Percentiles rank a stretch among this genome's conserved stretches.
Conservation (phyloP, 2,797 vertebrate species). For the Oryzias sinensis region DNA sequence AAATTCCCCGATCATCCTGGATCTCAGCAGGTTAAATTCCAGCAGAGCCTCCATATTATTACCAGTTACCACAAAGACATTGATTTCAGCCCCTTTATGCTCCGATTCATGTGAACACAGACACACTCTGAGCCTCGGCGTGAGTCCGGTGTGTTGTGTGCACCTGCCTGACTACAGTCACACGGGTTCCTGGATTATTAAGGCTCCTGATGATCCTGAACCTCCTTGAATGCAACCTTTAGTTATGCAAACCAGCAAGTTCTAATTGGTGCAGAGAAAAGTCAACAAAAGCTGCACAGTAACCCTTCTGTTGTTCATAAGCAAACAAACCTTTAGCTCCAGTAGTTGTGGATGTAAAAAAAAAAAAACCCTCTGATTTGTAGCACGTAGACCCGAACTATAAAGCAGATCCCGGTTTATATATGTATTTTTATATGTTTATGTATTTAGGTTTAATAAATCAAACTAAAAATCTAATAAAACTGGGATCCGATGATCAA, state of each 20-base stretch:
- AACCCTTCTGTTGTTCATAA: background rate
- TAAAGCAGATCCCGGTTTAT: too few species aligned
- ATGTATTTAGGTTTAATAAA: too few species aligned
- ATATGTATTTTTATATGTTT: too few species aligned
- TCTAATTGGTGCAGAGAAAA: background rate
- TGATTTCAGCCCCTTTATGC: background rate
- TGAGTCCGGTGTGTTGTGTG: background rate
- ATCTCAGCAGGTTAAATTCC: too few species aligned
- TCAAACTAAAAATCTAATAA: too few species aligned
- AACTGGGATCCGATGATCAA: too few species aligned
- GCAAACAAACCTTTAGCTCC: background rate
- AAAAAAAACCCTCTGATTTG: too few species aligned
- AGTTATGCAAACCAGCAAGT: constrained; percentile 20
- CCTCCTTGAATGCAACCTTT: background rate
- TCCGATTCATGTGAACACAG: background rate
- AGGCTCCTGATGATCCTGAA: background rate
- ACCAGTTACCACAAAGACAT: background rate
- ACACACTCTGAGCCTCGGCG: background rate
- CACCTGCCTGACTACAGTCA: background rate
- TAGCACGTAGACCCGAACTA: too few species aligned
- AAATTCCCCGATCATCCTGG: too few species aligned
- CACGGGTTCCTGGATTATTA: background rate
- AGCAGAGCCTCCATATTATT: too few species aligned
- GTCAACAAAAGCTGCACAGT: background rate
- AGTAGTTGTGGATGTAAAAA: background rate